Base-by-base conservation (phyloP, 2,113 vertebrate species). In the Hyla sarda region DNA sequence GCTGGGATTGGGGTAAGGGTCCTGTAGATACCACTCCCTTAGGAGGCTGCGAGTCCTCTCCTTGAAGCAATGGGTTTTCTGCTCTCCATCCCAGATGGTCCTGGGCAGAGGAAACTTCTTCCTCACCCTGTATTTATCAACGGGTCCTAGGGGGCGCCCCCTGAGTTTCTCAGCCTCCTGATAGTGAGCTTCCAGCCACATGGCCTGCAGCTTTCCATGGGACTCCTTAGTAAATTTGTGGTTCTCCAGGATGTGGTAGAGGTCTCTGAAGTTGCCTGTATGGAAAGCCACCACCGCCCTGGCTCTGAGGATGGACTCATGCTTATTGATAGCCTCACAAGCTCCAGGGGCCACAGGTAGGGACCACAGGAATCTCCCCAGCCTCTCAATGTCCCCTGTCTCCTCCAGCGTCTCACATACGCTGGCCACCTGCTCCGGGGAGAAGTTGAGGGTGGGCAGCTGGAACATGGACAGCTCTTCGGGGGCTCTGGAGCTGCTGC, bases 401-500 rank as follows among this genome's bases (percentile, higher is more conserved):
- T 99, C 98, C 94, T 99, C 98, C 95, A 99, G 97, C 97, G 98
- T 99, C 98, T 99, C 98, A 91, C 98, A 99, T 95, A 99, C 98
- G 95, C 98, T 99, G 93, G 98, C 98, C 96, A 99, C 98, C 95
- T 99, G 98, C 97, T 99, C 98, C 96, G 98, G 97, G 93, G 98
- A 98, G 96, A 99, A 99, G 97, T 99, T 99, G 96, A 99, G 97
- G 87, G 97, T 99, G 92, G 98, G 98, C 97, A 99, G 97, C 96
- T 99, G 98, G 97, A 99, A 99, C 98, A 99, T 99, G 95, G 98
- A 99, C 97, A 97, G 95, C 95, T 99, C 98, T 98, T 99, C 98
- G 93, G 97, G 96, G 94, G 96, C 96, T 89, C 94, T 91, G 88
- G 93, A 93, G 93, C 92, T 93, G 93, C 95, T 95, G 93, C 96